Base-by-base conservation (phyloP, 2,113 vertebrate genomes). In the Abramis brama region DNA sequence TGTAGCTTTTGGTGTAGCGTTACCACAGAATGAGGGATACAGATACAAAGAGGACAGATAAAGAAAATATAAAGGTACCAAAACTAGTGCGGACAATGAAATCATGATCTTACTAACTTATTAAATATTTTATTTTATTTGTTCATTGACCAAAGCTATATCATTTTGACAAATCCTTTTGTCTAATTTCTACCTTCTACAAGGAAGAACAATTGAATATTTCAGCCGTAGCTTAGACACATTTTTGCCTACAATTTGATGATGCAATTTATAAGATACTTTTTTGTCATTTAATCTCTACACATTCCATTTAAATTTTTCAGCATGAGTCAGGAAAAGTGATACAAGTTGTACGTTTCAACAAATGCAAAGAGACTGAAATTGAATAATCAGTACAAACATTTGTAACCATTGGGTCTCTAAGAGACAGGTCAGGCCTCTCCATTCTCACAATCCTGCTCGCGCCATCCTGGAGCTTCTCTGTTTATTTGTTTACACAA, bases 401-500 rank as follows among this genome's bases (percentile, higher is more conserved):
- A 50, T 75, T 75, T 45, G 23, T 11, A 66, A 80, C 21, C 79
- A 80, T 1, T 11, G 21, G 64, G 9, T 50, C 6, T 52, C 17
- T 11, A 70, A 52, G 62, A 74, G 60, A 70, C 30, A 45, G 70
- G 8, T 64, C 77, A 59, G 71, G 25, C 78, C 84, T 73, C 86
- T 88, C 62, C 79, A 91, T 93, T 91, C 91, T 93, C 91, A 93
- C 87, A 90, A 85, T 86, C 89, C 76, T 84, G 75, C 25, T 82
- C 59, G 84, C 87, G 86, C 81, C 90, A 90, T 91, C 74, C 74
- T 90, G 90, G 82, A 91, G 87, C 45, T 87, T 79, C 62, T 89
- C 57, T 87, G 83, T 92, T 92, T 91, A 92, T 92, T 92, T 94
- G 80, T 87, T 91, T 93, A 85, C 93, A 90, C 86, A 71, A 87